Evolutionary conservation across 2,113 vertebrate genomes (phyloP), one percentile per base, ranked within the genome.

Genomic region (Tetraodon nigroviridis): DNA sequence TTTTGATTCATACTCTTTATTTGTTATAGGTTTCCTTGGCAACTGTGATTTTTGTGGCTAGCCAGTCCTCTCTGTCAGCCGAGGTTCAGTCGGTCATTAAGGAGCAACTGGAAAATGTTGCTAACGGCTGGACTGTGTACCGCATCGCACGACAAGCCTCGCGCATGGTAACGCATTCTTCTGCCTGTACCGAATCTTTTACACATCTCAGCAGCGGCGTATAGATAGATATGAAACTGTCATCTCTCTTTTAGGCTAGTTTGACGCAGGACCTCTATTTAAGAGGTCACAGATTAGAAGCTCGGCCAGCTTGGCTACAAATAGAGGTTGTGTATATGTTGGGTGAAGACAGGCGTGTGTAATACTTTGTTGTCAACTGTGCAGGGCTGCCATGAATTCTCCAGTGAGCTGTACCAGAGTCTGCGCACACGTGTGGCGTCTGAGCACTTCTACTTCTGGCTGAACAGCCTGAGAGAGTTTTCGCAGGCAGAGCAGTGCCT

Each of bases 391-490:
- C 97, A 99, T 6, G 93, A 97, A 78, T 94, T 99, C 91, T 96
- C 94, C 77, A 91, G 92, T 46, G 96, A 98, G 55, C 91, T 99
- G 24, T 98, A 98, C 83, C 94, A 95, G 86, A 94, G 94, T 75
- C 85, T 99, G 80, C 91, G 96, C 73, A 96, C 97, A 19, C 93
- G 95, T 0, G 97, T 99, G 56, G 96, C 97, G 3, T 99, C 96
- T 0, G 96, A 99, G 55, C 96, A 99, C 81, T 97, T 99, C 82
- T 98, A 98, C 93, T 99, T 98, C 87, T 99, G 97, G 96, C 90
- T 99, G 47, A 98, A 97, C 80, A 94, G 96, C 78, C 87, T 99
- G 86, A 96, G 96, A 88, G 95, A 99, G 87, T 98, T 99, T 73
- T 97, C 96, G 13, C 92, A 94, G 47, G 96, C 95, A 0, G 97